These are phyloP conservation scores for Drosophila aff. DNA, from an alignment of 1,140 invertebrate genomes.

Conservation along the genomic window DNA sequence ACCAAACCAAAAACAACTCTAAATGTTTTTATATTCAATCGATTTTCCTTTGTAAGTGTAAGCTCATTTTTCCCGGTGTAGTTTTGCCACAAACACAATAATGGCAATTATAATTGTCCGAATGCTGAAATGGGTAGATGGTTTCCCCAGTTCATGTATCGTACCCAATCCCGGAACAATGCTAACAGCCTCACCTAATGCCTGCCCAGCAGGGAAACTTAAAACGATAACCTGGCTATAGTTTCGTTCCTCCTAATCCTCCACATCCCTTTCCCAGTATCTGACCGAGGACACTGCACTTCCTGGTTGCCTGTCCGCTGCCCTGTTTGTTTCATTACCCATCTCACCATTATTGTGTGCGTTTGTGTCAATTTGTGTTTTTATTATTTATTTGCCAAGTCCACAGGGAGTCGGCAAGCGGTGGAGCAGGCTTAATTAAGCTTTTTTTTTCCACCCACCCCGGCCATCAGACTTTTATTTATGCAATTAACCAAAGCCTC, in stretches of 20 bases:
- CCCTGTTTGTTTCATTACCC: slow-evolving; percentile 34
- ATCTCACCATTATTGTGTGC: slow-evolving; percentile 33
- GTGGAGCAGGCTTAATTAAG: slow-evolving; percentile 70
- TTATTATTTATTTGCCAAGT: slow-evolving; percentile 79
- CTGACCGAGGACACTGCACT: slow-evolving; percentile 37
- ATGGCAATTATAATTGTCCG: slow-evolving; percentile 70
- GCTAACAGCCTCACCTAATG: slow-evolving; percentile 42
- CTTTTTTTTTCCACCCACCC: slow-evolving; percentile 16
- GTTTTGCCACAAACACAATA: slow-evolving; percentile 15
- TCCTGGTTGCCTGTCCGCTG: slow-evolving; percentile 45
- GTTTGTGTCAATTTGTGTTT: slow-evolving; percentile 78
- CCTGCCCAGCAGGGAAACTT: slow-evolving; percentile 16
- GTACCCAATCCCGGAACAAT: slow-evolving; percentile 24
- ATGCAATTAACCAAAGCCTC: slow-evolving; percentile 80
- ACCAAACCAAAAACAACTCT: neutral
- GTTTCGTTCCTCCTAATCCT: slow-evolving; percentile 16
- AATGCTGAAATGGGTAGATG: slow-evolving; percentile 64
- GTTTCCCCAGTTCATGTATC: slow-evolving; percentile 11
- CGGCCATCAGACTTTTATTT: slow-evolving; percentile 63
- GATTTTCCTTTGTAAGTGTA: neutral
- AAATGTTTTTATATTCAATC: neutral
- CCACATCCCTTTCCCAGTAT: neutral
- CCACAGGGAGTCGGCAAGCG: slow-evolving; percentile 58
- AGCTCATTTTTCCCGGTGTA: slow-evolving; percentile 21
- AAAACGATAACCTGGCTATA: slow-evolving; percentile 61